Evolutionary conservation across 2,888 invertebrate genomes (phyloP), one percentile per base, ranked within the genome.

Genomic region (Drosophila neotestacea): DNA sequence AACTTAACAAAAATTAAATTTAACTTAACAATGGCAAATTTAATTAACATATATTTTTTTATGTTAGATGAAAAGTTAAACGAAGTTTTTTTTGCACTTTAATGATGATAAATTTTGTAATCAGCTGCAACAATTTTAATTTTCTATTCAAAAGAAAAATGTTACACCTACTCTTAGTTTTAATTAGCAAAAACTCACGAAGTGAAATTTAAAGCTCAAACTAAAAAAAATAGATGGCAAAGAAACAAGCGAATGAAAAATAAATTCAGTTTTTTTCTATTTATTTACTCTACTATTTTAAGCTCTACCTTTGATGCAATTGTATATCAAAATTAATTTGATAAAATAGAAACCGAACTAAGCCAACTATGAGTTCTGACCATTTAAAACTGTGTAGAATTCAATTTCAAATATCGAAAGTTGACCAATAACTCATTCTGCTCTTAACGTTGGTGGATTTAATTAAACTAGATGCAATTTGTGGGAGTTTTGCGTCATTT

Each of bases 391-490:
- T 44, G 22, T 16, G 41, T 7, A 10, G 28, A 54, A 54, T 36
- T 16, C n/a, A 46, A 46, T 56, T 56, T 11, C 11, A 36, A 56
- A 36, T 56, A 10, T n/a, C 11, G 1, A 22, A 7, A 6, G 3
- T 11, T 34, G 13, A 10, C 32, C 44, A 34, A 46, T 42, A 46
- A 28, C n/a, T 54, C 13, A 48, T 47, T 56, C 46, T 9, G 52
- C 10, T 13, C 46, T 60, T 38, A 16, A 13, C n/a, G 39, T n/a
- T 38, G 9, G 9, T 1, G 44, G 48, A 73, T 61, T 74, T 66
- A 60, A 74, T 79, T 66, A 66, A 65, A 46, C n/a, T 60, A n/a
- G 42, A 32, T 46, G 59, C 61, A 64, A 62, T 67, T 76, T 66
- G 68, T 41, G 51, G 46, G 27, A 41, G 50, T 36, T 11, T 47